Base-by-base conservation (phyloP, 2,797 vertebrate species). In the Falco rusticolus region DNA sequence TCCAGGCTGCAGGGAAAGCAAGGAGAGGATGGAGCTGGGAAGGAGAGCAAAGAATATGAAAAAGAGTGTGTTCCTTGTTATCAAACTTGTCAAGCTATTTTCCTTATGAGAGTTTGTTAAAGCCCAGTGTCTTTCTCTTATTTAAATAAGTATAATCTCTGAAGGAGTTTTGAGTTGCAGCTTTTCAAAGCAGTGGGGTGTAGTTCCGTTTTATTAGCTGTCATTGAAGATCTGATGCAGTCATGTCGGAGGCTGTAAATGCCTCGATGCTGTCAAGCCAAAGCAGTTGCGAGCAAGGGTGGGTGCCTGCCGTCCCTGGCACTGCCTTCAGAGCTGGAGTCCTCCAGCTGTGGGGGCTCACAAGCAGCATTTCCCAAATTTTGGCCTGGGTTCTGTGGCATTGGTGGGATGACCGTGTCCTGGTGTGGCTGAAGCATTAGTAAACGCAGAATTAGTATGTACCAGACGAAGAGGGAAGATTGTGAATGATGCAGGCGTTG, bases 101-200 rank as follows among this genome's bases (percentile, higher is more conserved):
- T 92, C 69, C 56, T 68, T 89, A 85, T 37, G 39, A 91, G 84
- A 76, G 87, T 95, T 94, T 82, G 47, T 92, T 90, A 64, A 95
- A 93, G 54, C 84, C 76, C 66, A 39, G 16, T 91, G 84, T 96
- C 84, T 82, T 94, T 66, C 90, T 91, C 89, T 60, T 78, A 96
- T 93, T 96, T 95, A 95, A 96, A 92, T 97, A 93, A 96, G 93
- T 91, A 93, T 95, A 92, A 96, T 96, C 94, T 92, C 79, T 33
- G 56, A 79, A 91, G 93, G 90, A 90, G 90, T 91, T 89, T 64
- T 68, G 92, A 91, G 84, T 71, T 86, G 87, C 93, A 87, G 91
- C 87, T 96, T 96, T 95, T 87, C 92, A 82, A 90, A 96, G 91
- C 96, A 69, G 93, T 94, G 96, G 96, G 93, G 85, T 94, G 85